Conservation (phyloP, 2,113 vertebrate species). For the Hippotragus niger region DNA sequence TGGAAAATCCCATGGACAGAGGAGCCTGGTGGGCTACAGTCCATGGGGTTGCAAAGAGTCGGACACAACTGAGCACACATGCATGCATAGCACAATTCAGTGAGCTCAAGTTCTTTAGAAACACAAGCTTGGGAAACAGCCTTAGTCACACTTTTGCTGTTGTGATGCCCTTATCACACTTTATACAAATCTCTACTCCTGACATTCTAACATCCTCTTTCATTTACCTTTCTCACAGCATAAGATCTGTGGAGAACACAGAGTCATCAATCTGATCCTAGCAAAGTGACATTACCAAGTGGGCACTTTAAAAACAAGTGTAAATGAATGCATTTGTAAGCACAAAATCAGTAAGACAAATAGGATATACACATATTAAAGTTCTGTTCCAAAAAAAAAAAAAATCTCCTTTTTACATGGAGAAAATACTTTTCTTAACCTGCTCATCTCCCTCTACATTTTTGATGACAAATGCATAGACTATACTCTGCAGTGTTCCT, state of each 20-base stretch:
- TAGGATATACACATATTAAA: not conserved
- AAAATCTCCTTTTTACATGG: not conserved
- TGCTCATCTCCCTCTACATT: not conserved
- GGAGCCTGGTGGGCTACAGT: not conserved
- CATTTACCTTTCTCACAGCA: not conserved
- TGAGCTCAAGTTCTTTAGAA: not conserved
- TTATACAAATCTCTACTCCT: not conserved
- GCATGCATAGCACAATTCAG: not conserved
- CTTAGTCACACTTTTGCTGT: not conserved
- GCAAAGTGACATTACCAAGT: not conserved
- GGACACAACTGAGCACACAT: not conserved
- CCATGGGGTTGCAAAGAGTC: not conserved
- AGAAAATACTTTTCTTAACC: not conserved
- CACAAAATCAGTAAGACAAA: not conserved
- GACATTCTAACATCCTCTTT: not conserved
- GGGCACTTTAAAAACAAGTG: not conserved
- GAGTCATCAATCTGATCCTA: not conserved
- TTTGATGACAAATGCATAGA: not conserved
- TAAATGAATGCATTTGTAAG: not conserved
- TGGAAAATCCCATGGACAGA: not conserved
- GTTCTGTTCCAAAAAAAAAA: slow-evolving; percentile 1
- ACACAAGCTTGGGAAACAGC: not conserved
- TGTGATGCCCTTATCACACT: not conserved
- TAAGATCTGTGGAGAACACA: not conserved
- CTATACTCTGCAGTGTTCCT: not conserved